phyloP scores from a whole-genome alignment of 2,797 vertebrate genomes.

The Hybognathus amarus region DNA sequence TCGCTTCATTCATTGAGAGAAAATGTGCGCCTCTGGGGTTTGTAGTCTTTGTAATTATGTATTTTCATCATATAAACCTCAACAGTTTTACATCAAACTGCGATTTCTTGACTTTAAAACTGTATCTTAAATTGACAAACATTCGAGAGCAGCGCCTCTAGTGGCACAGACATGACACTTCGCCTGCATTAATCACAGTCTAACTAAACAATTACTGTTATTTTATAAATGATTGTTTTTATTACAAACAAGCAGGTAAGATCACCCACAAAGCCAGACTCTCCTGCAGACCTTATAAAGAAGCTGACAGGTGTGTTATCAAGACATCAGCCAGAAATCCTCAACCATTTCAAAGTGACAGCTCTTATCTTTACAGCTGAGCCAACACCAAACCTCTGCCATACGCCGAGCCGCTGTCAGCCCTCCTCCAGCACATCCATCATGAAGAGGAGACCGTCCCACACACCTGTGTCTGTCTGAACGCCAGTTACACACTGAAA shows the following conservation, averaged over 20 bases:
- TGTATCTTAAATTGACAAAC: too few relatives aligned
- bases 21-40: too few relatives aligned
- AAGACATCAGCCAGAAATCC: slow-evolving; percentile 49
- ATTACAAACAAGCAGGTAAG: background rate
- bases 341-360: slow-evolving; percentile 45
- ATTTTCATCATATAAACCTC: too few relatives aligned
- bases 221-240: background rate
- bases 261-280: background rate
- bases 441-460: slow-evolving; percentile 36
- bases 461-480: slow-evolving; percentile 47
- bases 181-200: background rate
- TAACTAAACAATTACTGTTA: background rate
- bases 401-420: slow-evolving; percentile 27
- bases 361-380: slow-evolving; percentile 42
- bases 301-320: slow-evolving; percentile 42
- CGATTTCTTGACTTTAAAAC: too few relatives aligned
- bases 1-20: too few relatives aligned
- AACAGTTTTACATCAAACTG: too few relatives aligned
- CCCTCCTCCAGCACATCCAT: slow-evolving; percentile 49
- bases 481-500: background rate
- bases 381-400: slow-evolving; percentile 25
- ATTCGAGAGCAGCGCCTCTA: too few relatives aligned
- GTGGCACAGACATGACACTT: background rate
- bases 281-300: background rate
- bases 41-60: too few relatives aligned